phyloP scores from a whole-genome alignment of 2,888 invertebrate species.

The Morinoia aosen region DNA sequence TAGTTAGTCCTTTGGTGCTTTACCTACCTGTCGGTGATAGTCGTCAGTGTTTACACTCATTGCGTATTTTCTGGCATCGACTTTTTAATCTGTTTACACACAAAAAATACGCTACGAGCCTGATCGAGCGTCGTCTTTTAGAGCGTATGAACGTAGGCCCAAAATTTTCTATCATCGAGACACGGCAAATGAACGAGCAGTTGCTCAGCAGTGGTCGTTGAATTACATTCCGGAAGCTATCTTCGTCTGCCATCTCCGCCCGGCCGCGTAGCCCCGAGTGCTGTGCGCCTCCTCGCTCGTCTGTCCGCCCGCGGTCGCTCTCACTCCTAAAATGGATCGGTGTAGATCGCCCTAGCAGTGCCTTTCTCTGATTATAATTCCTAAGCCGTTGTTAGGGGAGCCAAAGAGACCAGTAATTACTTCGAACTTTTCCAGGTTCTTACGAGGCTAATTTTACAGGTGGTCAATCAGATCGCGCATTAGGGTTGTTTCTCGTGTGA shows the following conservation, averaged over 20 bases:
- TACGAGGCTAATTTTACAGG: not conserved
- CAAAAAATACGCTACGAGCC: not conserved
- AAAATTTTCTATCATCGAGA: slow-evolving; percentile 3
- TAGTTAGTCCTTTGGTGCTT: no score
- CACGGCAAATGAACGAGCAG: not conserved
- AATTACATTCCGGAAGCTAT: slow-evolving; percentile 4
- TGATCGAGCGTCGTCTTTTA: not conserved
- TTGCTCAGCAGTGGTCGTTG: not conserved
- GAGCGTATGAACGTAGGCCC: not conserved
- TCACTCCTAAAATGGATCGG: not conserved
- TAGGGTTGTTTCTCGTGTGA: no score
- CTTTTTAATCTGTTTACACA: not conserved
- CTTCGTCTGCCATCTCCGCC: not conserved
- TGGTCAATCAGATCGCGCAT: not conserved
- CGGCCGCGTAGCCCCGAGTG: not conserved
- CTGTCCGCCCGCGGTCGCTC: not conserved
- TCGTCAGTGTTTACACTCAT: not conserved
- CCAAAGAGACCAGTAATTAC: not conserved
- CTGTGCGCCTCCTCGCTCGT: not conserved
- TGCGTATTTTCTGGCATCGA: not conserved
- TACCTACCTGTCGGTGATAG: no score
- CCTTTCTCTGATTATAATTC: not conserved
- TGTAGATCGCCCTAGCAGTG: not conserved
- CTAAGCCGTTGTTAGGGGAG: not conserved
- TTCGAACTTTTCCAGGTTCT: not conserved